Base-by-base conservation (phyloP, 2,888 invertebrate species). In the Zelleria hepariella region DNA sequence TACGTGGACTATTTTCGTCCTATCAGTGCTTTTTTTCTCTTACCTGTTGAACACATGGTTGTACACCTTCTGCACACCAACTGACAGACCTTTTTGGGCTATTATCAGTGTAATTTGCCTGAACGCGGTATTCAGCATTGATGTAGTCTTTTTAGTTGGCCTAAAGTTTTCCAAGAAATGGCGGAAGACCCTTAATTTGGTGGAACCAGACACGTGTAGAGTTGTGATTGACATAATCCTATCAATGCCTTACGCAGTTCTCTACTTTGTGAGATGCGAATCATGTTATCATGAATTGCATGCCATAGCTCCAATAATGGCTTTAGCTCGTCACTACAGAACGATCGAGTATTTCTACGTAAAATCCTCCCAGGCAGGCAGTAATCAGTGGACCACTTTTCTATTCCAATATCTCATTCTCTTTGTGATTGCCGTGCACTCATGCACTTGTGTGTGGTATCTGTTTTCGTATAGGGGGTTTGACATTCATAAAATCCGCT, bases 341-440 rank as follows among this genome's bases (percentile, higher is more conserved):
- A 79, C 90, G 54, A 66, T 86, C 56, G 77, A 80, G 67, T 86
- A 83, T 67, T 84, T 86, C 66, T 81, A 80, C 56, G 70, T 76
- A 21, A 82, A 79, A 72, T 80, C 82, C n/a, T 80, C 82, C 10
- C 79, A 82, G 75, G 85, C 87, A 27, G 87, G 89, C 23, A 82
- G 84, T 59, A 87, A 87, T 67, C 89, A 87, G 67, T 87, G 87
- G 84, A 82, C 82, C 18, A 83, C 84, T 24, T 89, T 89, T 66
- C 69, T 89, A 53, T 77, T 82, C n/a, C 86, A 90, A 67, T 90
- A 89, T 65, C 70, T 88, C 1, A 80, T 82, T 64, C 75, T 86
- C 26, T 82, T 90, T 61, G 64, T 87, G 51, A 62, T 89, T 20
- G 79, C 83, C 26, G 81, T 85, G 8, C 90, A 90, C 65, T 82